Conservation (phyloP, 2,888 invertebrate species). For the Phrixothrix hirtus region DNA sequence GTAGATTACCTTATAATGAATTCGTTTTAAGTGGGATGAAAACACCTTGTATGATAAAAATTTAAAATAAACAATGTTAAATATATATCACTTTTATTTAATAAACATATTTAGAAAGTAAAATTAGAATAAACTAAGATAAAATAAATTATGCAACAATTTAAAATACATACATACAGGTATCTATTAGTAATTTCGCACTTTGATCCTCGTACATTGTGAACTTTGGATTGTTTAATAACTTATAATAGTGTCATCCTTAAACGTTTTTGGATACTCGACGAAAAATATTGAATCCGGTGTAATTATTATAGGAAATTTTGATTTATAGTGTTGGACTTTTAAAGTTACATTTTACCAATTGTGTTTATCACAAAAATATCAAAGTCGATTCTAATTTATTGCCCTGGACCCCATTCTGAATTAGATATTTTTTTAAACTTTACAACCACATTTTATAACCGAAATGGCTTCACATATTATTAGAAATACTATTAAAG, state of each 20-base stretch:
- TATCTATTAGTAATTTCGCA: neutral
- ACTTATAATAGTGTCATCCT: neutral
- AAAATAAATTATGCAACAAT: neutral
- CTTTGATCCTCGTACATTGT: neutral
- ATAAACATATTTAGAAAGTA: no score
- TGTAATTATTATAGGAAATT: neutral
- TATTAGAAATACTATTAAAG: neutral
- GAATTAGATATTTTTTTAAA: neutral
- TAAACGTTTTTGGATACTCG: neutral
- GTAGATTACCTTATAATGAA: no score
- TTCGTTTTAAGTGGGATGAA: no score
- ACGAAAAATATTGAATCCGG: no score
- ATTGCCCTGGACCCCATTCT: neutral
- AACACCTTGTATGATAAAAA: no score
- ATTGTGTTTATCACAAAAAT: neutral
- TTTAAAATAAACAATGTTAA: no score
- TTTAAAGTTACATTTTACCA: neutral
- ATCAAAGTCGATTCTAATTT: neutral
- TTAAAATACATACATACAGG: neutral
- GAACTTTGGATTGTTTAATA: no score
- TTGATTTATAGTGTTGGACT: neutral
- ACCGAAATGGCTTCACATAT: neutral
- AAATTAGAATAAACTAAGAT: no score
- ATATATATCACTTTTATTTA: no score
- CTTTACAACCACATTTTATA: neutral